Conservation (phyloP, 2,797 vertebrate genomes). For the Clarias pachynema region DNA sequence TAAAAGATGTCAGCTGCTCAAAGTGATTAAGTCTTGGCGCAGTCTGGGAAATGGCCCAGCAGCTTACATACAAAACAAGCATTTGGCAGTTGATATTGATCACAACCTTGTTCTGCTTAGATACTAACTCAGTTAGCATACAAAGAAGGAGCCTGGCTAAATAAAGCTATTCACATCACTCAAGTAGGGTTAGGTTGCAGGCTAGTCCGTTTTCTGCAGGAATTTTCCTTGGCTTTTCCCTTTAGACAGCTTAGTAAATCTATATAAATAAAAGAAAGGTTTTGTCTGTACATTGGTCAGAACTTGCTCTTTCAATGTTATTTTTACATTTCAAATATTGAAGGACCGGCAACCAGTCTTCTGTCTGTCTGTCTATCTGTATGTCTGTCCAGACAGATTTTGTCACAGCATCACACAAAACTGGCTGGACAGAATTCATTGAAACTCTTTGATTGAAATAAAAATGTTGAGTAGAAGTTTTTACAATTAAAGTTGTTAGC, state of each 20-base stretch:
- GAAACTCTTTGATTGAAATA: too few relatives aligned
- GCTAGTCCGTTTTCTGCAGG: not conserved
- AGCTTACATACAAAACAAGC: conserved; percentile 56
- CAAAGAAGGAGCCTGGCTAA: conserved; percentile 43
- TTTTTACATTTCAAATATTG: too few relatives aligned
- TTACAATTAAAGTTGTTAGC: too few relatives aligned
- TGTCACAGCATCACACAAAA: too few relatives aligned
- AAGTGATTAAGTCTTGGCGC: conserved; percentile 48
- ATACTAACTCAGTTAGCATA: conserved; percentile 37
- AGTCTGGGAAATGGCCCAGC: conserved; percentile 59
- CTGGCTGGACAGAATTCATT: too few relatives aligned
- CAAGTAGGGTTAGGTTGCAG: conserved; percentile 24
- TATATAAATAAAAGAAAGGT: not conserved
- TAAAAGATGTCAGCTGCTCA: conserved; percentile 62
- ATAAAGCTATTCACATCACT: conserved; percentile 34
- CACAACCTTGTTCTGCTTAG: conserved; percentile 48
- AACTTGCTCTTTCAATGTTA: too few relatives aligned
- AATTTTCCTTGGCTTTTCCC: not conserved
- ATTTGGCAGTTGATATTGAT: conserved; percentile 66
- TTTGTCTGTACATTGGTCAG: too few relatives aligned
- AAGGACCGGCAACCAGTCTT: too few relatives aligned
- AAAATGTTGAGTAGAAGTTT: too few relatives aligned
- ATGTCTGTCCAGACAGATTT: too few relatives aligned
- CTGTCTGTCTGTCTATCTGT: too few relatives aligned
- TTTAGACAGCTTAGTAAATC: not conserved